A percentile compares a stretch with the other conserved stretches of the same genome.
Conservation (phyloP, 2,113 vertebrate species). For the Entelurus aequoreus region DNA sequence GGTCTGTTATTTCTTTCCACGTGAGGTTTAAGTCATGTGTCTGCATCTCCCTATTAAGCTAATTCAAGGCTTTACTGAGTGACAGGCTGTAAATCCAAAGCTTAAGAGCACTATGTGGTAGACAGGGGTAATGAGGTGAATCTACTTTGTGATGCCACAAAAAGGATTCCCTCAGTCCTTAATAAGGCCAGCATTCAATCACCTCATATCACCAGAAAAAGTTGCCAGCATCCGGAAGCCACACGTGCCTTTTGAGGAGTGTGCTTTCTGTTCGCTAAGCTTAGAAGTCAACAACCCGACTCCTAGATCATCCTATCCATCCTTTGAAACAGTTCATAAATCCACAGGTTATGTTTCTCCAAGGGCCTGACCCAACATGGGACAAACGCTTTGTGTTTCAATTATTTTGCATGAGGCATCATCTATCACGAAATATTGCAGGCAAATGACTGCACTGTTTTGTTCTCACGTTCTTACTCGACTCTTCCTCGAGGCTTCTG, state of each 20-base stretch:
- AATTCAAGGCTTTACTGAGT: constrained; percentile 58
- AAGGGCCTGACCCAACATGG: not conserved
- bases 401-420: not conserved
- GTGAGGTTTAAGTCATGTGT: constrained; percentile 50
- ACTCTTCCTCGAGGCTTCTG: constrained; percentile 38
- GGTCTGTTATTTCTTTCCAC: constrained; percentile 36
- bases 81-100: constrained; percentile 51
- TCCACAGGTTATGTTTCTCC: constrained; percentile 11
- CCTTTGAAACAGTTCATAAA: constrained; percentile 26
- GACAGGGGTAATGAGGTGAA: constrained; percentile 46
- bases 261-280: constrained; percentile 6
- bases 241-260: constrained; percentile 11
- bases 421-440: constrained; percentile 8
- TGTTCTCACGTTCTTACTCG: constrained; percentile 25
- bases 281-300: constrained; percentile 31
- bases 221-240: constrained; percentile 18
- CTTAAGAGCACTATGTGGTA: constrained; percentile 45
- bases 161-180: constrained; percentile 19
- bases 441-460: constrained; percentile 24
- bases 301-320: constrained; percentile 25
- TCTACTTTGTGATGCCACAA: constrained; percentile 37
- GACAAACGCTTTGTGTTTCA: constrained; percentile 10
- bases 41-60: constrained; percentile 53
- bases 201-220: constrained; percentile 7
- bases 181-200: constrained; percentile 15